Conservation (phyloP, 2,113 vertebrate species). For the Notiomystis cincta region DNA sequence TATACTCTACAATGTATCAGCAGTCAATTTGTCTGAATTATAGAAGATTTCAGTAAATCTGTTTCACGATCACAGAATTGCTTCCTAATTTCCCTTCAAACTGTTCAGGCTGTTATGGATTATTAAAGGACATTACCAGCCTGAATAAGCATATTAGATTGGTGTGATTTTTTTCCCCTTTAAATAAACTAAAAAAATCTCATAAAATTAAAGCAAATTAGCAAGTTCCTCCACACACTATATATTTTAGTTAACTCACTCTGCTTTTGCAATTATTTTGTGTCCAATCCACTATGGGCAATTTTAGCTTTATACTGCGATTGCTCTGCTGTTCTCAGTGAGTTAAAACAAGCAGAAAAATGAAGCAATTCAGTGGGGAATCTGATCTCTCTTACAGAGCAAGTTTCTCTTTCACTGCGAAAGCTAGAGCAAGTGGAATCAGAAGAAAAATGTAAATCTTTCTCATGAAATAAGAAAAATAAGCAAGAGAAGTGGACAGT, state of each 20-base stretch:
- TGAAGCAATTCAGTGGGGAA: neutral
- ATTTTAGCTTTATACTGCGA: neutral
- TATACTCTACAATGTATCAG: neutral
- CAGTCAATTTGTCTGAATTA: neutral
- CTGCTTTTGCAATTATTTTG: neutral
- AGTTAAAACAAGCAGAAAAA: neutral
- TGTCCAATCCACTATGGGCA: neutral
- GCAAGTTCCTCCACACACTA: neutral
- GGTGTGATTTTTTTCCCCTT: neutral
- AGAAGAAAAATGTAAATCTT: neutral
- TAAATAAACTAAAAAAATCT: constrained; percentile 6
- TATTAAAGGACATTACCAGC: constrained; percentile 28
- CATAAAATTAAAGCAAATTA: neutral
- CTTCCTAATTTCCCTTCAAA: constrained; percentile 39
- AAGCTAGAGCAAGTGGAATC: neutral
- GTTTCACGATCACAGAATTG: neutral
- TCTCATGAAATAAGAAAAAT: neutral
- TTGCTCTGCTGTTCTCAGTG: neutral
- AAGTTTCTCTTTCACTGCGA: constrained; percentile 36
- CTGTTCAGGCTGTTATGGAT: neutral
- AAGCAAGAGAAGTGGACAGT: neutral
- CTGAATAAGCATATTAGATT: neutral
- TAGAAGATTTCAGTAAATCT: neutral
- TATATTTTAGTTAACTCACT: neutral
- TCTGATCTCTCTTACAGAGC: neutral